A percentile compares a stretch with the other conserved stretches of the same genome.
Conservation (phyloP, 2,113 vertebrate species). For the Centrocercus urophasianus region DNA sequence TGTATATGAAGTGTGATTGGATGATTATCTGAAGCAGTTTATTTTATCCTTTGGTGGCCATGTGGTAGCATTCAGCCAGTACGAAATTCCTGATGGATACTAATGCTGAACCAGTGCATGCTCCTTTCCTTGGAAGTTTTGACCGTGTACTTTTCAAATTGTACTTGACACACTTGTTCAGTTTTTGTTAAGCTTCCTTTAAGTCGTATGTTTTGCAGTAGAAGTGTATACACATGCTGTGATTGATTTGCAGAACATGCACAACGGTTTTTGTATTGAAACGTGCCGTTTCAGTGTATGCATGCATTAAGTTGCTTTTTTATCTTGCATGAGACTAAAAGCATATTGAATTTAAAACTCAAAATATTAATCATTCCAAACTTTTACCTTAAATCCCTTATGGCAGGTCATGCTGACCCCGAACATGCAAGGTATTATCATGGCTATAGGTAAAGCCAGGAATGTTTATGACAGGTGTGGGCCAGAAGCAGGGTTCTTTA, state of each 20-base stretch:
- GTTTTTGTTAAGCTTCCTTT: neutral
- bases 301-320: constrained; percentile 60
- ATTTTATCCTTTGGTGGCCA: neutral
- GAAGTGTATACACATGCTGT: neutral
- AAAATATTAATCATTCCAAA: constrained; percentile 76
- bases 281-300: constrained; percentile 34
- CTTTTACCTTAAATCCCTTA: constrained; percentile 83
- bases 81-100: neutral
- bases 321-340: constrained; percentile 74
- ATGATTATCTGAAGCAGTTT: neutral
- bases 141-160: neutral
- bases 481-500: constrained; percentile 98
- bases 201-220: neutral
- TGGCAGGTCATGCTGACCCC: constrained; percentile 98
- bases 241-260: constrained; percentile 25
- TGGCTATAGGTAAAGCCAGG: constrained; percentile 98
- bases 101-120: constrained; percentile 38
- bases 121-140: neutral
- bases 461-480: constrained; percentile 97
- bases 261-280: constrained; percentile 26
- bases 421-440: constrained; percentile 99
- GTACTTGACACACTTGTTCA: neutral
- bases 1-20: neutral
- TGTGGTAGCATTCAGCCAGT: neutral
- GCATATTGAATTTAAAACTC: constrained; percentile 49